These are phyloP conservation scores for Caenorhabditis remanei DNA, from an alignment of 1,140 invertebrate genomes.

Conservation along the genomic window DNA sequence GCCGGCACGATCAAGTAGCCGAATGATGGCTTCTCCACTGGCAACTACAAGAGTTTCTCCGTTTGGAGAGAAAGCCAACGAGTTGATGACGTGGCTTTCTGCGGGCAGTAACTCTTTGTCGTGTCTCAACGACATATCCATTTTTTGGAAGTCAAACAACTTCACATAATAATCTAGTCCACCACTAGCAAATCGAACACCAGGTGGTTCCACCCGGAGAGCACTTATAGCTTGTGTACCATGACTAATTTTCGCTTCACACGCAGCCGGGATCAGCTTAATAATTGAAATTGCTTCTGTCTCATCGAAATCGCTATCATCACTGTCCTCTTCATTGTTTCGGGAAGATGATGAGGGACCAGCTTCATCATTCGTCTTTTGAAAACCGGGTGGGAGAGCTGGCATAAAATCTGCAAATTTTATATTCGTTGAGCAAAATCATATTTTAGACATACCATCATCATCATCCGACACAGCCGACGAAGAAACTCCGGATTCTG, in stretches of 20 bases:
- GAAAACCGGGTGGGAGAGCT: slow-evolving; percentile 59
- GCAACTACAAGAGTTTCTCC: slow-evolving; percentile 94
- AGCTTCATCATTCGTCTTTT: neutral
- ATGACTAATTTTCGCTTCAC: slow-evolving; percentile 63
- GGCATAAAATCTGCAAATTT: slow-evolving; percentile 57
- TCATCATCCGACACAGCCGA: slow-evolving; percentile 27
- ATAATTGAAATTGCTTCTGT: slow-evolving; percentile 60
- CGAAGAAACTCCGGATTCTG: slow-evolving; percentile 34
- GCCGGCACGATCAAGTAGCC: slow-evolving; percentile 93
- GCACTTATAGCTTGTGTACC: slow-evolving; percentile 79
- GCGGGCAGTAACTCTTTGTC: slow-evolving; percentile 93
- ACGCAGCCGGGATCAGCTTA: slow-evolving; percentile 63
- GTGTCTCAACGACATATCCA: slow-evolving; percentile 90
- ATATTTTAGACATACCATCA: neutral
- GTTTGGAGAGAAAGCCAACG: slow-evolving; percentile 90
- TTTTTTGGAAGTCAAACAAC: slow-evolving; percentile 98
- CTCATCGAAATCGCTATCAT: slow-evolving; percentile 64
- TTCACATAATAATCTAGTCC: slow-evolving; percentile 92
- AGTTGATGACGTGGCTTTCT: slow-evolving; percentile 92
- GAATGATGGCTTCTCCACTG: slow-evolving; percentile 88
- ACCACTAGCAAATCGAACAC: slow-evolving; percentile 91
- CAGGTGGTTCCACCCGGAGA: slow-evolving; percentile 90
- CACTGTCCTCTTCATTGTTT: slow-evolving; percentile 11
- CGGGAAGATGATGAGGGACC: neutral
- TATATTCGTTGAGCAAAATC: neutral